Evolutionary conservation across 2,797 vertebrate species (phyloP).

Genomic region (Pseudomugil gertrudae): DNA sequence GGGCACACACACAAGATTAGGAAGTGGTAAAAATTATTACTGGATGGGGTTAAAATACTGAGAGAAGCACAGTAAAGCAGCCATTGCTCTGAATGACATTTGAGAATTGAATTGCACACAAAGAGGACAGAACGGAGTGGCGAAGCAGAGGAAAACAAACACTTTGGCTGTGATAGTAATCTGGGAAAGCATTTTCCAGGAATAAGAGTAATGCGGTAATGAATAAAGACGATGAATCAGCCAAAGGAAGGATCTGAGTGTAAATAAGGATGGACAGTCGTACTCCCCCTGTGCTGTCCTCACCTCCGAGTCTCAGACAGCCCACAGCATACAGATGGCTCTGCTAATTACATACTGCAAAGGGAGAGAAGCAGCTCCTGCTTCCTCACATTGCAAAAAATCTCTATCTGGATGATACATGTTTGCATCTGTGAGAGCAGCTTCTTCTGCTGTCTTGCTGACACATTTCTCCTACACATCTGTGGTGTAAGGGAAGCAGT

Average conservation of each 20-base stretch:
- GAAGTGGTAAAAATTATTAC: constrained; percentile 22
- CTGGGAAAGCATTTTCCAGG: constrained; percentile 54
- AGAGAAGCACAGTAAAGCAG: constrained; percentile 20
- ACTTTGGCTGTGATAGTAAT: constrained; percentile 65
- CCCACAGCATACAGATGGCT: constrained; percentile 78
- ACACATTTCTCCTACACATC: constrained; percentile 48
- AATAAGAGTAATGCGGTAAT: constrained; percentile 44
- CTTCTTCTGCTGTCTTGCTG: constrained; percentile 46
- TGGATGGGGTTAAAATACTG: constrained; percentile 18
- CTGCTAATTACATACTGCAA: constrained; percentile 74
- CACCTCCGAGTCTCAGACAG: constrained; percentile 71
- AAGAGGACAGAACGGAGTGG: constrained; percentile 23
- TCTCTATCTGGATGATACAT: constrained; percentile 37
- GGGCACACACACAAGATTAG: not conserved
- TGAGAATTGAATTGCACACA: constrained; percentile 32
- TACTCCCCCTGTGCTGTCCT: constrained; percentile 71
- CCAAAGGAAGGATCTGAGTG: constrained; percentile 69
- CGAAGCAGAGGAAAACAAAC: constrained; percentile 48
- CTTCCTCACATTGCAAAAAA: constrained; percentile 34
- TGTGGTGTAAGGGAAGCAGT: constrained; percentile 24
- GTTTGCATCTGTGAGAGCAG: not conserved
- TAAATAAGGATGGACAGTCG: constrained; percentile 74
- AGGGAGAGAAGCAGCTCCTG: constrained; percentile 53
- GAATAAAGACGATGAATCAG: constrained; percentile 51
- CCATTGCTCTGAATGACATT: constrained; percentile 40